Evolutionary conservation across 2,797 vertebrate genomes (phyloP).

Genomic region (Lophotriccus pileatus): DNA sequence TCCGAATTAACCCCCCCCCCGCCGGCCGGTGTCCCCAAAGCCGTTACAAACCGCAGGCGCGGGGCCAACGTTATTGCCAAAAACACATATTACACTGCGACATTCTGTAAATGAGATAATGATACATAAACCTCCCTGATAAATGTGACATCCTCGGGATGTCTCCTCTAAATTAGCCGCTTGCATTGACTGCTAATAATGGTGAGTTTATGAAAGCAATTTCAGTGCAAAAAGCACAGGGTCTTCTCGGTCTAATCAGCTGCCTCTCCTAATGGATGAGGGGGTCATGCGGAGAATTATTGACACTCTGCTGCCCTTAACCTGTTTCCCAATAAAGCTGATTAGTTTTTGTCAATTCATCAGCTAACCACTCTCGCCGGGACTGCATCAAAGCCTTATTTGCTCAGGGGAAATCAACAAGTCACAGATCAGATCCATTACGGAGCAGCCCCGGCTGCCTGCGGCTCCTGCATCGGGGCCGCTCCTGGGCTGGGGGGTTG

Average conservation of each 20-base stretch:
- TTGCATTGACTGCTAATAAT: conserved; percentile 78
- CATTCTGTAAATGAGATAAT: conserved; percentile 82
- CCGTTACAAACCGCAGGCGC: background rate
- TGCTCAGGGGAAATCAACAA: conserved; percentile 98
- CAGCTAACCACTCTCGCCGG: conserved; percentile 83
- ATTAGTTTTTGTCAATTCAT: conserved; percentile 99
- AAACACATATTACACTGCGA: conserved; percentile 73
- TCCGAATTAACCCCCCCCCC: background rate
- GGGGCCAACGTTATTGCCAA: conserved; percentile 71
- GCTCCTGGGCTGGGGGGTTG: background rate
- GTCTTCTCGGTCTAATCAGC: conserved; percentile 87
- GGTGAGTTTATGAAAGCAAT: conserved; percentile 83
- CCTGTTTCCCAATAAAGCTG: conserved; percentile 99
- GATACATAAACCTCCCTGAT: conserved; percentile 80
- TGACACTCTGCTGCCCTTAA: conserved; percentile 94
- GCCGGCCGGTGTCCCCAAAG: background rate
- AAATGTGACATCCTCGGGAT: conserved; percentile 74
- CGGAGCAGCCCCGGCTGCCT: conserved; percentile 71
- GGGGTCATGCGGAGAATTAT: conserved; percentile 93
- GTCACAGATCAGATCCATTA: conserved; percentile 83
- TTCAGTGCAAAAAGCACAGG: conserved; percentile 72
- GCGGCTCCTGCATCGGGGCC: background rate
- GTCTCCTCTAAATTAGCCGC: conserved; percentile 78
- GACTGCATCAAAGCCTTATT: conserved; percentile 86
- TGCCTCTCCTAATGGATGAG: conserved; percentile 91